Evolutionary conservation across 2,888 invertebrate species (phyloP), one percentile per base, ranked within the genome.

Genomic region (Chironomus tentans): DNA sequence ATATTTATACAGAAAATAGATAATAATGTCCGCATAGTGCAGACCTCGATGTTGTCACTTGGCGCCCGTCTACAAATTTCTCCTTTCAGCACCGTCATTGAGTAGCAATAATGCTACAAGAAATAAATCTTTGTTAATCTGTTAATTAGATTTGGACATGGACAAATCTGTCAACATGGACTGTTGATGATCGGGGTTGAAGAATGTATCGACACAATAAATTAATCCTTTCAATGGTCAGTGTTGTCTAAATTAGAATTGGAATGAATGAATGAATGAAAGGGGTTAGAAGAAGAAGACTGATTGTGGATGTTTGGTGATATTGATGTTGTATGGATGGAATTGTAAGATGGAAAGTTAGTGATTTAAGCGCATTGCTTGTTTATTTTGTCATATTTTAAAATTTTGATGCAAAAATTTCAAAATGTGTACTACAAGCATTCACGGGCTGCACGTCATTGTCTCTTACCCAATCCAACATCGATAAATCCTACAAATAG

Each of bases 181-280:
- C 38, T 38, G 38, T 38, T 38, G 38, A 38, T 38, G 38, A 38
- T 38, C 38, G 38, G 38, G 38, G 38, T 38, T 38, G 38, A 10
- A 2, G 2, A 2, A 38, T 38, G 38, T 38, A 24, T 5, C 13
- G 65, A 24, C 21, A 13, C 21, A 65, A 22, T 21, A 65, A 65
- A 24, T 65, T 65, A 65, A 65, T 65, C 65, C 65, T 22, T 65
- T 13, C n/a, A 13, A 65, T 65, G 65, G 65, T 65, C 65, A 65
- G 24, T 24, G 2, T 50, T 15, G n/a, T 50, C 13, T 2, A 50
- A 12, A 50, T n/a, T 50, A 13, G 13, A 50, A 50, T 2, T 3
- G 15, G 13, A 13, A 10, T 65, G 62, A 4, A 2, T 2, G 56
- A 38, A 28, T 18, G 62, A 22, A 13, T 65, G 24, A 65, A 24